Evolutionary conservation across 2,888 invertebrate species (phyloP).

Genomic region (Leptinotarsa tumamoca): DNA sequence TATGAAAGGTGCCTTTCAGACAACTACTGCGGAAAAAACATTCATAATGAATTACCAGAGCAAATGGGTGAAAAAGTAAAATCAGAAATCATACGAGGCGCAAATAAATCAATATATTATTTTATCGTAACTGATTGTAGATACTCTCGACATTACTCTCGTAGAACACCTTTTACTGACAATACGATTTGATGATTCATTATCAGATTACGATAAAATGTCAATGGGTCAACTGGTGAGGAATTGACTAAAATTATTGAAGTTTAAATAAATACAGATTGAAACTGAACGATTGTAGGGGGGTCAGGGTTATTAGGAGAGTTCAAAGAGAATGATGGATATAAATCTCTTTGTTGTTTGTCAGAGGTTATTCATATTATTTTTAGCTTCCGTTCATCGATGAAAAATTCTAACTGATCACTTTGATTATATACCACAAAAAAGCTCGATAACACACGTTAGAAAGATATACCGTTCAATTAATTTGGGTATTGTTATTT

Average conservation of each 20-base stretch:
- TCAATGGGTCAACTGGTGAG: conserved; percentile 30
- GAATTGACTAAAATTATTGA: conserved; percentile 12
- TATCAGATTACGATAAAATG: not conserved
- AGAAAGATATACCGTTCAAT: conserved; percentile 52
- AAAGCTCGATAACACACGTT: conserved; percentile 54
- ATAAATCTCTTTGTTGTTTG: conserved; percentile 41
- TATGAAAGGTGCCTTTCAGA: conserved; percentile 22
- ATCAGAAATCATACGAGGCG: conserved; percentile 9
- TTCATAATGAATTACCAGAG: conserved; percentile 12
- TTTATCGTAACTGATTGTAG: conserved; percentile 6
- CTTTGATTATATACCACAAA: conserved; percentile 41
- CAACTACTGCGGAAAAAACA: conserved; percentile 26
- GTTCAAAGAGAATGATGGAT: not conserved
- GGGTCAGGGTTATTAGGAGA: conserved; percentile 40
- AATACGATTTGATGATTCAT: conserved; percentile 20
- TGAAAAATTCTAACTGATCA: conserved; percentile 55
- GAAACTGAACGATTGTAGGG: conserved; percentile 37
- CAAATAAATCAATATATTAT: conserved; percentile 18
- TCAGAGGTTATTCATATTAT: conserved; percentile 48
- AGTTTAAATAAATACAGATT: conserved; percentile 27
- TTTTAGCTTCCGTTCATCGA: conserved; percentile 50
- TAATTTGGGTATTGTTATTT: not conserved
- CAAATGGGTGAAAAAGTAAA: not conserved
- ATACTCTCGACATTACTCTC: conserved; percentile 27
- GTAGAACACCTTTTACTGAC: conserved; percentile 40